Conservation (phyloP, 2,888 invertebrate species). For the Spodoptera littoralis region DNA sequence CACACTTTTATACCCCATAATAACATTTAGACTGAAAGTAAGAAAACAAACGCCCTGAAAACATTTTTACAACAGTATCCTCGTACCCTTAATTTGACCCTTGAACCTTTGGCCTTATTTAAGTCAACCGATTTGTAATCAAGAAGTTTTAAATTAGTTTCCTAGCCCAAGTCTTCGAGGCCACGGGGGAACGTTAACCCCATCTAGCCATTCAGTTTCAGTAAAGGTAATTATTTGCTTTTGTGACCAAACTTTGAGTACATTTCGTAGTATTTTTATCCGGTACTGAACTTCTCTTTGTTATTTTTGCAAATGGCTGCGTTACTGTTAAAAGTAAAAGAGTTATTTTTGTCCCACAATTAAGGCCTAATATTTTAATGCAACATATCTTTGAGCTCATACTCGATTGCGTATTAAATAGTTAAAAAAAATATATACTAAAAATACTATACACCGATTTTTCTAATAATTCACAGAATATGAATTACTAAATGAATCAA, state of each 20-base stretch:
- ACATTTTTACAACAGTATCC: constrained; percentile 10
- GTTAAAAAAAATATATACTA: no score
- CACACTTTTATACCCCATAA: no score
- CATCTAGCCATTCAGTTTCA: constrained; percentile 28
- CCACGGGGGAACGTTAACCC: constrained; percentile 48
- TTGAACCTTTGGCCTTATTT: constrained; percentile 49
- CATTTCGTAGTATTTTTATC: constrained; percentile 10
- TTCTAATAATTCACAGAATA: no score
- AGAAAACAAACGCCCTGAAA: not conserved
- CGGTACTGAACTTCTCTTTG: not conserved
- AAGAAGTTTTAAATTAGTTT: constrained; percentile 54
- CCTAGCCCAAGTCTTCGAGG: constrained; percentile 20
- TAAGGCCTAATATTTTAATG: no score
- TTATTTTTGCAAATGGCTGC: no score
- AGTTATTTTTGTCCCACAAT: no score
- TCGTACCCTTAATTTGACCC: constrained; percentile 21
- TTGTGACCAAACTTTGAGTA: constrained; percentile 3
- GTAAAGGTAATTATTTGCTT: constrained; percentile 4
- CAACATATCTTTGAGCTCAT: no score
- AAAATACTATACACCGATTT: no score
- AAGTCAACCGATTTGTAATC: constrained; percentile 46
- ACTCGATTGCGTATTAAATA: no score
- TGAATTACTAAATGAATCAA: no score
- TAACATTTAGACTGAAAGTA: no score
- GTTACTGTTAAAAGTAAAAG: no score